Conservation (phyloP, 2,113 vertebrate species). For the Bagarius yarrelli region DNA sequence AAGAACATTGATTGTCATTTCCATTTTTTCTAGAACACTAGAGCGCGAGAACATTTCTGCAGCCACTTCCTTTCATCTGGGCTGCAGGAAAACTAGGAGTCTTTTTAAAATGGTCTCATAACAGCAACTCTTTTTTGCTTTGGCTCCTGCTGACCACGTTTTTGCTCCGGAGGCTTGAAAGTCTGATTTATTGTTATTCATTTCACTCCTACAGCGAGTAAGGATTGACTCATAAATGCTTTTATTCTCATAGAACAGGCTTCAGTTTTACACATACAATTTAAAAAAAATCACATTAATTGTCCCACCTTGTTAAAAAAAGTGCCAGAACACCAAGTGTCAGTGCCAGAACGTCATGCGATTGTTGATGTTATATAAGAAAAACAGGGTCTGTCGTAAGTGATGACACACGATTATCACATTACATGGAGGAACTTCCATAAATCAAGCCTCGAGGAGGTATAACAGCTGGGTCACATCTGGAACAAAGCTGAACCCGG, state of each 20-base stretch:
- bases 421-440: not conserved
- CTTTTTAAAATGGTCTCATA: not conserved
- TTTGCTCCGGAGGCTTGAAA: not conserved
- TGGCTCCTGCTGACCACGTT: not conserved
- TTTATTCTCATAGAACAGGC: not conserved
- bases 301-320: not conserved
- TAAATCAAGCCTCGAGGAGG: not conserved
- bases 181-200: constrained; percentile 14
- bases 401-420: not conserved
- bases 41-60: not conserved
- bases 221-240: not conserved
- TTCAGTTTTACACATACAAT: not conserved
- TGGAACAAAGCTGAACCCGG: not conserved
- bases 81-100: constrained; percentile 2
- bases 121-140: not conserved
- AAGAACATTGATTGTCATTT: constrained; percentile 16
- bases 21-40: not conserved
- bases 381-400: not conserved
- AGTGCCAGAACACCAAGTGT: not conserved
- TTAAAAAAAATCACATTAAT: not conserved
- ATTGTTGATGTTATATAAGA: not conserved
- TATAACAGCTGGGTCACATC: not conserved
- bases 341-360: not conserved
- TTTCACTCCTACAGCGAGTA: not conserved
- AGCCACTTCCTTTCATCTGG: not conserved